phyloP scores from a whole-genome alignment of 1,140 invertebrate species.

The Aphelenchoides avenae region DNA sequence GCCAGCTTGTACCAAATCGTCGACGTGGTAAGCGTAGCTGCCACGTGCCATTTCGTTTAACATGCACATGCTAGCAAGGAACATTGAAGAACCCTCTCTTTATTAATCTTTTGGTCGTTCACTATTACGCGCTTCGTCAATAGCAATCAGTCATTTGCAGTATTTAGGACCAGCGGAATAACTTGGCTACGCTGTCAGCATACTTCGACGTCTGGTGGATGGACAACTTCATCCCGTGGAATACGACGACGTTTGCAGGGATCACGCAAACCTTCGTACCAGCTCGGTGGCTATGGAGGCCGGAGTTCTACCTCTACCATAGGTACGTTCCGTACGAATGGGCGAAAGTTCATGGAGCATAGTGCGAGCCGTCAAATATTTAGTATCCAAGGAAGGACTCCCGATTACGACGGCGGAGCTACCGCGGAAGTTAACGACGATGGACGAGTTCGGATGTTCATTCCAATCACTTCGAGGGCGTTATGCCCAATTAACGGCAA shows the following conservation, averaged over 20 bases:
- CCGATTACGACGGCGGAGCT: conserved; percentile 49
- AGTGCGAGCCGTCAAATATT: not conserved
- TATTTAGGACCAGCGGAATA: conserved; percentile 57
- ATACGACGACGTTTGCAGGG: conserved; percentile 45
- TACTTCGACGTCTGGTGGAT: conserved; percentile 58
- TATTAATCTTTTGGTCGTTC: conserved; percentile 2
- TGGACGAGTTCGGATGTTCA: conserved; percentile 53
- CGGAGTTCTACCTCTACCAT: conserved; percentile 56
- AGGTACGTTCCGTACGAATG: conserved; percentile 26
- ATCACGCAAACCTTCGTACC: conserved; percentile 53
- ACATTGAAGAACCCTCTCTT: conserved; percentile 3
- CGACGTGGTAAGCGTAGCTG: conserved; percentile 37
- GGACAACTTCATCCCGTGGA: conserved; percentile 54
- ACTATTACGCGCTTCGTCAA: conserved; percentile 1
- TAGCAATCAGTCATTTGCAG: conserved; percentile 7
- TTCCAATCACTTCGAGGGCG: conserved; percentile 56
- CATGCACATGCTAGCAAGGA: conserved; percentile 18
- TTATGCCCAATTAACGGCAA: conserved; percentile 54
- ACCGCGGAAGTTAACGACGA: conserved; percentile 47
- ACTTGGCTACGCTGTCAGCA: conserved; percentile 55
- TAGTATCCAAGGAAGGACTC: conserved; percentile 54
- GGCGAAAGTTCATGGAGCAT: conserved; percentile 8
- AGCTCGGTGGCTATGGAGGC: conserved; percentile 53
- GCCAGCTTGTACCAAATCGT: conserved; percentile 57
- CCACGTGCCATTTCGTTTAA: conserved; percentile 3